Percentiles rank a stretch among this genome's conserved stretches.
Conservation (phyloP, 2,797 vertebrate genomes). For the Rousettus madagascariensis region DNA sequence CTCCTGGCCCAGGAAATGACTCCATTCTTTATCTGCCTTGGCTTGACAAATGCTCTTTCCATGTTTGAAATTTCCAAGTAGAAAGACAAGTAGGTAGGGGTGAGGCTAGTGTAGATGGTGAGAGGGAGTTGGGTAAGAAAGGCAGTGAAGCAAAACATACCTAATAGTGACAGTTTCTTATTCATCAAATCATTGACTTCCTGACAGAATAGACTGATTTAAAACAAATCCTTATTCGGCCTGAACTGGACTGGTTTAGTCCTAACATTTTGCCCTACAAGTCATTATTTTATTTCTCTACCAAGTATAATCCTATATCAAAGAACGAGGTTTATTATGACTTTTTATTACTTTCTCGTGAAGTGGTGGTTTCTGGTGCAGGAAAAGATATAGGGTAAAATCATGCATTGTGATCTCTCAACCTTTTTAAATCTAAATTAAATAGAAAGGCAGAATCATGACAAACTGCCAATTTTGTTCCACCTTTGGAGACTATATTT, state of each 20-base stretch:
- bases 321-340: not conserved
- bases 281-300: conserved; percentile 46
- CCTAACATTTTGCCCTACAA: conserved; percentile 22
- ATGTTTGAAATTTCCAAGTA: conserved; percentile 39
- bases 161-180: conserved; percentile 43
- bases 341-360: conserved; percentile 44
- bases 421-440: conserved; percentile 5
- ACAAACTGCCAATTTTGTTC: not conserved
- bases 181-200: conserved; percentile 58
- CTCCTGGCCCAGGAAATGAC: not conserved
- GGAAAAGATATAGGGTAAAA: not conserved
- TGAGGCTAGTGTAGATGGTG: conserved; percentile 11
- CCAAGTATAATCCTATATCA: conserved; percentile 22
- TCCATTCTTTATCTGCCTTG: conserved; percentile 5
- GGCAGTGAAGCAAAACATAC: not conserved
- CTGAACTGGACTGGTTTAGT: conserved; percentile 20
- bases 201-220: not conserved
- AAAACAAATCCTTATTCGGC: conserved; percentile 46
- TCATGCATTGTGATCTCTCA: not conserved
- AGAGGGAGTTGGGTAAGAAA: not conserved
- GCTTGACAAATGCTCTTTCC: not conserved
- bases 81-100: conserved; percentile 6
- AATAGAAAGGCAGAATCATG: conserved; percentile 23
- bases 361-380: not conserved
- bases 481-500: conserved; percentile 2